Percentiles rank a stretch among this genome's conserved stretches.
Conservation (phyloP, 2,797 vertebrate genomes). For the Semaprochilodus insignis region DNA sequence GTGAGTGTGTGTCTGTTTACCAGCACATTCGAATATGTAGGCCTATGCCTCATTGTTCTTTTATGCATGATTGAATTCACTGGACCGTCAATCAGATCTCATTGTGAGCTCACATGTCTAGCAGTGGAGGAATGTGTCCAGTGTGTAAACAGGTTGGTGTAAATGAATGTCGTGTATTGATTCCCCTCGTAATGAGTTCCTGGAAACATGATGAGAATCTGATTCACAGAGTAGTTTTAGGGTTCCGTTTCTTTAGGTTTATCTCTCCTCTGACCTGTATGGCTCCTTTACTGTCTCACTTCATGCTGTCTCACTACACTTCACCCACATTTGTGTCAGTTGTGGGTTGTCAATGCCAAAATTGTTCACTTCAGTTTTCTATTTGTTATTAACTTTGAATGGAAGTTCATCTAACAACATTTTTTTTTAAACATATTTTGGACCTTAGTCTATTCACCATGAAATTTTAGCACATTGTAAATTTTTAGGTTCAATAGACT, state of each 20-base stretch:
- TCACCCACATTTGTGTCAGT: too few relatives aligned
- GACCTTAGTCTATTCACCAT: not conserved
- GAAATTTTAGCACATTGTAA: too few relatives aligned
- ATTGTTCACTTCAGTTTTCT: not conserved
- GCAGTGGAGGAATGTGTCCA: conserved; percentile 65
- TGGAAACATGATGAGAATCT: conserved; percentile 48
- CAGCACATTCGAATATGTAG: conserved; percentile 53
- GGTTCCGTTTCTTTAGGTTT: not conserved
- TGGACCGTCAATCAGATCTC: conserved; percentile 19
- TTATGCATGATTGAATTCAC: conserved; percentile 41
- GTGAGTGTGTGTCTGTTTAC: conserved; percentile 57
- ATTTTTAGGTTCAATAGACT: not conserved
- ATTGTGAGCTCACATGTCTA: conserved; percentile 20
- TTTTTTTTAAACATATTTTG: too few relatives aligned
- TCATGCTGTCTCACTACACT: not conserved
- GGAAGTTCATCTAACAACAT: too few relatives aligned
- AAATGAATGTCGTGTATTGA: conserved; percentile 72
- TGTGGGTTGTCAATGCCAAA: not conserved
- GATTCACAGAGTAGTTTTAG: conserved; percentile 31
- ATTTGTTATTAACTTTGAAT: not conserved
- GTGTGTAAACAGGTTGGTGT: conserved; percentile 68
- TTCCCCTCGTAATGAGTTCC: conserved; percentile 71
- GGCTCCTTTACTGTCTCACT: not conserved
- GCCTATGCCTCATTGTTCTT: conserved; percentile 53
- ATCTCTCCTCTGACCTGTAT: conserved; percentile 3